Percentiles rank a stretch among this genome's conserved stretches.
These are phyloP conservation scores for Nephotettix cincticeps DNA, from an alignment of 1,140 invertebrate species.

Conservation along the genomic window DNA sequence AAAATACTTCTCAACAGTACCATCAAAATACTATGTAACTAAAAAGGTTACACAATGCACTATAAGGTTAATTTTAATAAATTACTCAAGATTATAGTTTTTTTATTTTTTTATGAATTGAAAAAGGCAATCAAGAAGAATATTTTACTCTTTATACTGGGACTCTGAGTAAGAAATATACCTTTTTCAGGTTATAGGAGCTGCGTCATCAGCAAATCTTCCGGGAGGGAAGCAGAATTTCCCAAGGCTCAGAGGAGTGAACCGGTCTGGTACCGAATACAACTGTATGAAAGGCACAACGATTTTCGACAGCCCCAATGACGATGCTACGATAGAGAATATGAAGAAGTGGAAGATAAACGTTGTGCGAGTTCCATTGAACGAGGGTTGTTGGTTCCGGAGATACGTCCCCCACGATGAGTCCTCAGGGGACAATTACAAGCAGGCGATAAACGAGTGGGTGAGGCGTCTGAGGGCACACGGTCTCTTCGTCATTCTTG, in stretches of 20 bases:
- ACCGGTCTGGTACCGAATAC: neutral
- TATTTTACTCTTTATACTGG: no score
- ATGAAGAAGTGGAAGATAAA: slow-evolving; percentile 9
- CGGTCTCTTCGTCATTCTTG: neutral
- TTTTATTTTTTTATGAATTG: no score
- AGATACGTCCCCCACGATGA: neutral
- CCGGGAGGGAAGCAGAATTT: no score
- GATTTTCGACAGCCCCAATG: neutral
- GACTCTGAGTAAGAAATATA: no score
- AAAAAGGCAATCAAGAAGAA: no score
- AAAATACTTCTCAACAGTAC: no score
- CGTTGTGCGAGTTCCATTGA: neutral
- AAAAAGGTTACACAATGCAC: no score
- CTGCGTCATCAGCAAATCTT: no score
- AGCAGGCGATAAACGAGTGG: neutral
- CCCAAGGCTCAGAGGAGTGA: neutral
- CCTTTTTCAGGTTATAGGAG: no score
- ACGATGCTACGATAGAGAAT: neutral
- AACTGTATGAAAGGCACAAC: neutral
- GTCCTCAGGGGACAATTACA: neutral
- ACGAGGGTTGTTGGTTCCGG: neutral
- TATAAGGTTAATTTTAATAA: no score
- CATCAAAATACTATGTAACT: no score
- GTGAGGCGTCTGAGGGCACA: neutral
- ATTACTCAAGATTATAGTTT: no score